Base-by-base conservation (phyloP, 1,140 invertebrate species). In the Rhynchophorus ferrugineus region DNA sequence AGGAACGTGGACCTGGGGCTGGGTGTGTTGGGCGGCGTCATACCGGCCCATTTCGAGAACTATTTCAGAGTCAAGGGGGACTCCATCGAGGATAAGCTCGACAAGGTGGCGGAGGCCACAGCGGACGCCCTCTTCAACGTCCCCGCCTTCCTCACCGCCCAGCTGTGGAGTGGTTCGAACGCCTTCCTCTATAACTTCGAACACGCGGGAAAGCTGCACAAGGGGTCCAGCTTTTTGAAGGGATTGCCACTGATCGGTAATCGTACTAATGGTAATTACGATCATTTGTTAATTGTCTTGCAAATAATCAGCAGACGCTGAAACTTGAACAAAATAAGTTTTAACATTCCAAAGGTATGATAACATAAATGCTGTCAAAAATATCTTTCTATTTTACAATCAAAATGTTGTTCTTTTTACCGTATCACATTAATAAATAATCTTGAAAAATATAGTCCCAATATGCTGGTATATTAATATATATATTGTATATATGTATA, bases 171-270 rank as follows among this genome's bases (percentile, higher is more conserved):
- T 35, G 65, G 69, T 2, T 73, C 75, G 0, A 74, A 78, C 0
- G 73, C 81, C 0, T 85, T 76, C 59, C 70, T 87, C 17, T 88
- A 87, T 61, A 81, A 81, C 60, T 87, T 88, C 60, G 84, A 88
- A 47, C 79, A 86, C 51, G 68, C 73, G 7, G 77, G 79, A 6
- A 81, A 78, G 42, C 69, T 73, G 20, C 78, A 71, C 8, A 76
- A 75, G 44, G 81, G 80, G 3, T 71, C 72, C 6, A 71, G 74
- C 36, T 85, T 87, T 58, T 65, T 87, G 1, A 66, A 68, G 13
- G 82, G 81, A 3, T 64, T 81, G 2, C 75, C 81, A 3, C 65
- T 86, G 13, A 24, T 68, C 43, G 66, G 65, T 35, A 65, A 65
- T 55, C 16, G 41, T 34, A 56, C 57, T 9, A 39, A 39, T 38